These are phyloP conservation scores for Aphidius ervi DNA, from an alignment of 1,140 invertebrate species.

Conservation along the genomic window DNA sequence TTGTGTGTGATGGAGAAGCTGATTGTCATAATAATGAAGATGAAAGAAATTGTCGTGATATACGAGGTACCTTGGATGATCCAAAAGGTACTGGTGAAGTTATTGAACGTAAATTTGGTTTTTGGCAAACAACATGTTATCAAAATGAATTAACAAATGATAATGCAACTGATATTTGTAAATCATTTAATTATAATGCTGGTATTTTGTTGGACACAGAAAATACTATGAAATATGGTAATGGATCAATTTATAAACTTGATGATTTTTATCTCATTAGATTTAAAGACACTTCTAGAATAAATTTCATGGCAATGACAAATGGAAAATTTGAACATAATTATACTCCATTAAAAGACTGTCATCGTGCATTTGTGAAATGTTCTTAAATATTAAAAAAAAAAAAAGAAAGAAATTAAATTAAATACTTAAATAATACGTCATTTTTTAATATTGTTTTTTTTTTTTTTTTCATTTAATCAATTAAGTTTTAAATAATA, in stretches of 20 bases:
- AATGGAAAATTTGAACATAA: constrained; percentile 29
- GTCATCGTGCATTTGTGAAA: constrained; percentile 33
- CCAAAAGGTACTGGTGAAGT: constrained; percentile 55
- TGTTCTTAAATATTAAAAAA: constrained; percentile 23
- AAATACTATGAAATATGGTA: not conserved
- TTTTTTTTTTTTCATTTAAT: not conserved
- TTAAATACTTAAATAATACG: constrained; percentile 6
- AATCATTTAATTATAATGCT: constrained; percentile 25
- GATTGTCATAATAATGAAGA: constrained; percentile 71
- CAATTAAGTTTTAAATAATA: constrained; percentile 1
- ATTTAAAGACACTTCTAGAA: constrained; percentile 29
- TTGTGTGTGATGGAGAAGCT: constrained; percentile 65
- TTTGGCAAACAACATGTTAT: constrained; percentile 61
- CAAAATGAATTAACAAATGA: constrained; percentile 24
- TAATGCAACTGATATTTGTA: constrained; percentile 27
- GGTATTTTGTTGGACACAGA: constrained; percentile 22
- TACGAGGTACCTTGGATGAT: constrained; percentile 24
- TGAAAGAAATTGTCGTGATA: constrained; percentile 55
- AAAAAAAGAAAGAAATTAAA: not conserved
- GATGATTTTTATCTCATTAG: constrained; percentile 36
- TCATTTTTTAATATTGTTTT: constrained; percentile 18
- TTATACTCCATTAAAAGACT: constrained; percentile 25
- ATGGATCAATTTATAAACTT: constrained; percentile 15
- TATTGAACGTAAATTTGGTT: constrained; percentile 53
- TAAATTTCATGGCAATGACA: constrained; percentile 25